Evolutionary conservation across 2,888 invertebrate species (phyloP), one percentile per base, ranked within the genome.

Genomic region (Patella depressa): DNA sequence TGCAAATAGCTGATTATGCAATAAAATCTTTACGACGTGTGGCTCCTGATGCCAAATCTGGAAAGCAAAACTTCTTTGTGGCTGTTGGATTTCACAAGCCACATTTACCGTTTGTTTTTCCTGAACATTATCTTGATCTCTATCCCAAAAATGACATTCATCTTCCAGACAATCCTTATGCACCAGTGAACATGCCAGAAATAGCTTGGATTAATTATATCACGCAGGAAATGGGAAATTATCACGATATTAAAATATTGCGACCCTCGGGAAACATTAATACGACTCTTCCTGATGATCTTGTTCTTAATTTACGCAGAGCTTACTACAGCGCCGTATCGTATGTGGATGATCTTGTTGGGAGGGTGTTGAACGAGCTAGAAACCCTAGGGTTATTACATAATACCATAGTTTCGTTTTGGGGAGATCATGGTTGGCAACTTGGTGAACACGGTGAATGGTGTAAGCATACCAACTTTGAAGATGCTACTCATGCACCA

Each of bases 391-490:
- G 81, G 1, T 69, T 85, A 5, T 57, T 69, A 14, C 69, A 83
- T 19, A 75, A 82, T 53, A 86, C 85, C 0, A 78, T 86, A 12
- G 77, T 86, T 24, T 76, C 82, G 2, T 83, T 86, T 45, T 12
- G 17, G 77, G 81, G 29, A 9, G 45, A 45, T 45, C 45, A 45
- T 45, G 45, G 45, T 45, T 45, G 45, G 45, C 45, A 45, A 45
- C 81, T 85, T 12, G 83, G 84, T 14, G 84, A 84, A 74, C 83
- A 82, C 65, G 82, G 81, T 11, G 77, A 76, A 45, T 84, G 84
- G 84, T 75, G 79, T 53, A 87, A 87, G 71, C 82, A 84, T 70
- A 86, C 85, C 0, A 85, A 87, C 71, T 86, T 87, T 73, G 85
- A 87, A 75, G 72, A 85, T 0, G 81, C 84, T 2, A 85, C 85